Evolutionary conservation across 2,888 invertebrate species (phyloP).

Genomic region (Perizoma flavofasciatum): DNA sequence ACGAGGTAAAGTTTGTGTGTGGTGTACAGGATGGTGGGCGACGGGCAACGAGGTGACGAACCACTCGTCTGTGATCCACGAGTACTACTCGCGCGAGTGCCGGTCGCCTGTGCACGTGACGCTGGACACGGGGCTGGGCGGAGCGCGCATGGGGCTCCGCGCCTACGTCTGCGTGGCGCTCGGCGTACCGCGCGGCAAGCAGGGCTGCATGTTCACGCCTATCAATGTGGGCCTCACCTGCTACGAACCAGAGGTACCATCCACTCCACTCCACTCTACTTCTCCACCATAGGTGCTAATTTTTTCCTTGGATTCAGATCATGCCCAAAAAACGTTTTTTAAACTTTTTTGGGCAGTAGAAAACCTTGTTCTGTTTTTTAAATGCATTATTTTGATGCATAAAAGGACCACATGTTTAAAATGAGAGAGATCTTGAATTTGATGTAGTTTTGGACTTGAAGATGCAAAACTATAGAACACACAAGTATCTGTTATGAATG

Average conservation of each 20-base stretch:
- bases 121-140: constrained; percentile 95
- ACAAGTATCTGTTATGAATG: too few species aligned
- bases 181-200: constrained; percentile 96
- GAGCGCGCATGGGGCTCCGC: constrained; percentile 95
- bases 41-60: constrained; percentile 99
- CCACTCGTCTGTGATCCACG: constrained; percentile 98
- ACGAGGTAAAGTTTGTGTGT: too few species aligned
- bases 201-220: constrained; percentile 98
- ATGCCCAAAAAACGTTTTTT: too few species aligned
- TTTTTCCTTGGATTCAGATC: too few species aligned
- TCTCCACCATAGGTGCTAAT: too few species aligned
- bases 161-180: constrained; percentile 96
- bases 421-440: too few species aligned
- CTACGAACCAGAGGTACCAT: constrained; percentile 94
- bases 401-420: too few species aligned
- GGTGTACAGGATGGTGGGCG: constrained; percentile 94
- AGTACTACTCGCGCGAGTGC: constrained; percentile 97
- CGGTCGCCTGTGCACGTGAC: constrained; percentile 97
- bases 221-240: constrained; percentile 94
- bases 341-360: too few species aligned
- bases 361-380: too few species aligned
- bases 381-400: too few species aligned
- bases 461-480: too few species aligned
- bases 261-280: neutral
- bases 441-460: too few species aligned